Evolutionary conservation across 2,797 vertebrate genomes (phyloP).

Genomic region (Phalanger gymnotis): DNA sequence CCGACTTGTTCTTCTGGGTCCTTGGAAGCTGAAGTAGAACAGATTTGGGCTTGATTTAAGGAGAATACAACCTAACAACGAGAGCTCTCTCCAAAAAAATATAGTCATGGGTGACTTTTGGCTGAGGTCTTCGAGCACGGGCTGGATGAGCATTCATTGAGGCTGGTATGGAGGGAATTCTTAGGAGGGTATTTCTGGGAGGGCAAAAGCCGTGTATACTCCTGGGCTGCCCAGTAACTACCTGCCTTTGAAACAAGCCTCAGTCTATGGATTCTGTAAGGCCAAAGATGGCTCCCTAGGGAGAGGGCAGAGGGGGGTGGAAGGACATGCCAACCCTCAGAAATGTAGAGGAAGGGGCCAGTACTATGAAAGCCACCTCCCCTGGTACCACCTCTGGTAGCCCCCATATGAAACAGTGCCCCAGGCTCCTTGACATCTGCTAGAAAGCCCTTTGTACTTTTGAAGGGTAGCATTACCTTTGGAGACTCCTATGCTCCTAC

Average conservation of each 20-base stretch:
- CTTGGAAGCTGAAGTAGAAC: background rate
- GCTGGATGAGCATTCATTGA: background rate
- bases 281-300: background rate
- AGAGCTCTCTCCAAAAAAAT: background rate
- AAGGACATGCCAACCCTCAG: background rate
- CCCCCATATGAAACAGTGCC: background rate
- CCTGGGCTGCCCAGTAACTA: background rate
- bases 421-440: background rate
- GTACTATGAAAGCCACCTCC: background rate
- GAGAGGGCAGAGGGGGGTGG: too few species aligned
- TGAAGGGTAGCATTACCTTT: background rate
- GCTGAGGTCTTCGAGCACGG: background rate
- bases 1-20: background rate
- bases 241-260: background rate
- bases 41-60: background rate
- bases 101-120: background rate
- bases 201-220: background rate
- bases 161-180: background rate
- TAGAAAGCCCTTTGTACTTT: background rate
- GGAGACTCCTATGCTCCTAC: background rate
- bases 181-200: background rate
- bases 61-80: background rate
- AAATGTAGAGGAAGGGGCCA: background rate
- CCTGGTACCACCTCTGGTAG: background rate
- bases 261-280: background rate